A percentile compares a stretch with the other conserved stretches of the same genome.
Evolutionary conservation across 1,140 invertebrate genomes (phyloP).

Genomic region (Paralvinella palmiformis): DNA sequence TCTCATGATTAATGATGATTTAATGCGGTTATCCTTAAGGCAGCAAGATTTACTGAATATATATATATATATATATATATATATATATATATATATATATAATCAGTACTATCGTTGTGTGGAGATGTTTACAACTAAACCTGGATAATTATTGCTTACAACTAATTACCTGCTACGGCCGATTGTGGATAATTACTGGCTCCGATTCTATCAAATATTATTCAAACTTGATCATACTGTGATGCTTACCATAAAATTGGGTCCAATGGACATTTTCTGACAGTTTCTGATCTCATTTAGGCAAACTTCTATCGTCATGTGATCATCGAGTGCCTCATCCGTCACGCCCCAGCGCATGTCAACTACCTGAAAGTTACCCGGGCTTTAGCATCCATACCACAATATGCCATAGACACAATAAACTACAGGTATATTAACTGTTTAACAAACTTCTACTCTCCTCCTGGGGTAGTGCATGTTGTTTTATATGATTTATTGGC

Average conservation of each 20-base stretch:
- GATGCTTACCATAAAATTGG: slow-evolving; percentile 15
- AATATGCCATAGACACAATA: neutral
- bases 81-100: too few species aligned
- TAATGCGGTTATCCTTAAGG: too few species aligned
- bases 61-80: too few species aligned
- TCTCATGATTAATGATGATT: too few species aligned
- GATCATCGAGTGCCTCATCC: slow-evolving; percentile 12
- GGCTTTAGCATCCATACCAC: neutral
- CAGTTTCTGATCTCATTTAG: slow-evolving; percentile 15
- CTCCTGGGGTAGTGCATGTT: neutral
- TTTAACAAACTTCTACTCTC: too few species aligned
- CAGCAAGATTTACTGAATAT: too few species aligned
- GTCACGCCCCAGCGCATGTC: slow-evolving; percentile 23
- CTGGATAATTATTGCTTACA: too few species aligned
- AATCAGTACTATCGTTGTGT: too few species aligned
- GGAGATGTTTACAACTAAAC: slow-evolving; percentile 21
- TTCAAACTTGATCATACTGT: neutral
- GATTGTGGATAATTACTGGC: neutral
- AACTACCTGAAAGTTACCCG: slow-evolving; percentile 10
- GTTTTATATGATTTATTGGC: neutral
- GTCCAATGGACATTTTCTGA: slow-evolving; percentile 9
- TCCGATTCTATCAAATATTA: too few species aligned
- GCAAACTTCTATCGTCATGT: slow-evolving; percentile 13
- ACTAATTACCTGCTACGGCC: too few species aligned
- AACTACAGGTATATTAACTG: too few species aligned